phyloP scores from a whole-genome alignment of 1,140 invertebrate species.

The Procambarus virginalis region DNA sequence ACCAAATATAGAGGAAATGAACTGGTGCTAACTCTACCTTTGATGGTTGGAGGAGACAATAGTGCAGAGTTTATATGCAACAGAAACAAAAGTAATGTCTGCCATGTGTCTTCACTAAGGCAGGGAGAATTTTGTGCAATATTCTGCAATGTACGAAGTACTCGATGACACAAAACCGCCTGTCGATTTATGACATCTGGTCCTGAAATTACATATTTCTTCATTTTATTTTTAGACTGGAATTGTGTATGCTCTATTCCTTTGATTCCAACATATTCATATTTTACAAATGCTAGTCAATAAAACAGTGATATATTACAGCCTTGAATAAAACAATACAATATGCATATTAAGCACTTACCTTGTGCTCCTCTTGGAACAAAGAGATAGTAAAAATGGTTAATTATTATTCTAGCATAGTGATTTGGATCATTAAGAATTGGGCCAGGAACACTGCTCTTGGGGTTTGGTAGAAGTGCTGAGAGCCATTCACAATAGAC shows the following conservation, averaged over 20 bases:
- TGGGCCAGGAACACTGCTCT: conserved; percentile 88
- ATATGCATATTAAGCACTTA: conserved; percentile 75
- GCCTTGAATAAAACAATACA: background rate
- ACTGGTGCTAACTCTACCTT: conserved; percentile 75
- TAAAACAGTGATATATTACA: too few species aligned
- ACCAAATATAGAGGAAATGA: background rate
- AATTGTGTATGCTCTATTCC: too few species aligned
- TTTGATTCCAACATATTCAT: too few species aligned
- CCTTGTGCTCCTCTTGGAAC: conserved; percentile 93
- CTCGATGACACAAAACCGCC: conserved; percentile 95
- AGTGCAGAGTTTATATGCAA: conserved; percentile 94
- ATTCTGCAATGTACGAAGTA: conserved; percentile 90
- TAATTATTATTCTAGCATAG: conserved; percentile 93
- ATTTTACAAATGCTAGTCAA: too few species aligned
- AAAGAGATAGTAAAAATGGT: conserved; percentile 96
- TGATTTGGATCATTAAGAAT: conserved; percentile 92
- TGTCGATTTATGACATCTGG: conserved; percentile 93
- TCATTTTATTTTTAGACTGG: too few species aligned
- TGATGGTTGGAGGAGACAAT: conserved; percentile 91
- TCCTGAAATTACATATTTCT: conserved; percentile 76
- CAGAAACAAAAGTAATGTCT: conserved; percentile 90
- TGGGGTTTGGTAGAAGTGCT: conserved; percentile 86
- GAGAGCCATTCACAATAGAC: conserved; percentile 98
- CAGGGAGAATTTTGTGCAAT: conserved; percentile 86
- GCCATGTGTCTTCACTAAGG: conserved; percentile 92